Evolutionary conservation across 2,113 vertebrate genomes (phyloP).

Genomic region (Scalopus aquaticus): DNA sequence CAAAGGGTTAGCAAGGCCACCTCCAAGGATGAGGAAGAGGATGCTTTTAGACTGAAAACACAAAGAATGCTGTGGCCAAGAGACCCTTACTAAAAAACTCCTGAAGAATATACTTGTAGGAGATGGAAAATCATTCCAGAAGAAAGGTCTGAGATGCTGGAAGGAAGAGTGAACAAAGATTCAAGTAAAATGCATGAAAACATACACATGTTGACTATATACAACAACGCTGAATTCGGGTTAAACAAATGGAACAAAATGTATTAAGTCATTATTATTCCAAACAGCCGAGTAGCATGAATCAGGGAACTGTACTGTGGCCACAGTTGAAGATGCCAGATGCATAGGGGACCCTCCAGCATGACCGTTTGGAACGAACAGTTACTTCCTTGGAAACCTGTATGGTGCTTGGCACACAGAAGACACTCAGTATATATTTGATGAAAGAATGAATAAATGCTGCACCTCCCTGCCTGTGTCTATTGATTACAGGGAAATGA

Average conservation of each 20-base stretch:
- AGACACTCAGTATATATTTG: neutral
- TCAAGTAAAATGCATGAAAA: neutral
- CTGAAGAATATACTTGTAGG: neutral
- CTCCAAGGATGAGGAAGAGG: neutral
- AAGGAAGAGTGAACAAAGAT: neutral
- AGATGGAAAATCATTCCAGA: neutral
- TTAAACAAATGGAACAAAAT: neutral
- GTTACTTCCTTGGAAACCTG: neutral
- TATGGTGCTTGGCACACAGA: neutral
- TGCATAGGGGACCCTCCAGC: neutral
- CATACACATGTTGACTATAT: neutral
- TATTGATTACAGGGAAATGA: neutral
- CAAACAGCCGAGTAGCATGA: neutral
- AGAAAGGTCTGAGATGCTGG: neutral
- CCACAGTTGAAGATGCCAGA: neutral
- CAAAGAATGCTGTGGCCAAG: neutral
- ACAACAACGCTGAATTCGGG: neutral
- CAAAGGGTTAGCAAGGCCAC: neutral
- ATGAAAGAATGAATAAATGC: neutral
- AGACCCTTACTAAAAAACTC: neutral
- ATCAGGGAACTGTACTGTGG: neutral
- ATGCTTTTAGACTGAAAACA: neutral
- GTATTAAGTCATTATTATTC: neutral
- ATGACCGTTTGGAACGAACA: fast-evolving
- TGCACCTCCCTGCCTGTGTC: neutral